Evolutionary conservation across 2,113 vertebrate genomes (phyloP).

Genomic region (Indicator indicator): DNA sequence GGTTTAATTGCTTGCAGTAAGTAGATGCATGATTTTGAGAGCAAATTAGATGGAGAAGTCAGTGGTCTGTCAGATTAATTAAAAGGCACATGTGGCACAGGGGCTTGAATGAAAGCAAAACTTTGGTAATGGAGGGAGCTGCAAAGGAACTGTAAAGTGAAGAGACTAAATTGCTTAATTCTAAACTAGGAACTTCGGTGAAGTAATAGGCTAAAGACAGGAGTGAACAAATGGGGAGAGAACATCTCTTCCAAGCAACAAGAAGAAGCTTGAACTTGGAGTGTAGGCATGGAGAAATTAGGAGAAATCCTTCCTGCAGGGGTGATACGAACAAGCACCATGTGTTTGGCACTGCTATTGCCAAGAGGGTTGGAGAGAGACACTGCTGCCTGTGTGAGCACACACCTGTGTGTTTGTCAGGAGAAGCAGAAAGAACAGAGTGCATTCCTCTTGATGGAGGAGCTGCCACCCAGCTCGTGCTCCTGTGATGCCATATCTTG

Average conservation of each 20-base stretch:
- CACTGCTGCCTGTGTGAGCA: accelerated
- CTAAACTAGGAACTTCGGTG: neutral
- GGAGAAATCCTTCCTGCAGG: neutral
- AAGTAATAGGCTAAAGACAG: neutral
- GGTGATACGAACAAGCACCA: neutral
- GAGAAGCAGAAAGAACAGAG: neutral
- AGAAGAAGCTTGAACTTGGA: neutral
- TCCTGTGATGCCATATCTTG: neutral
- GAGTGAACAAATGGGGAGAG: neutral
- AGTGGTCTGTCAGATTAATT: neutral
- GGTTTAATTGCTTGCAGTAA: neutral
- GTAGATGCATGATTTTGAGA: neutral
- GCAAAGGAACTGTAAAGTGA: neutral
- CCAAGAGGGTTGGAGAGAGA: neutral
- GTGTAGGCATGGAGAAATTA: neutral
- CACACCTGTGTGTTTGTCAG: accelerated
- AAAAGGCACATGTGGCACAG: neutral
- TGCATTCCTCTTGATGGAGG: neutral
- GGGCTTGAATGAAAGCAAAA: neutral
- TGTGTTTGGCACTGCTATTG: neutral
- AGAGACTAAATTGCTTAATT: neutral
- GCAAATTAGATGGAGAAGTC: neutral
- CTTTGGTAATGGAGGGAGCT: neutral
- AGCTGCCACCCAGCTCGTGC: neutral
- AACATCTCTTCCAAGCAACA: neutral